Percentiles rank a stretch among this genome's conserved stretches.
Conservation (phyloP, 2,113 vertebrate genomes). For the Seriola dumerili region DNA sequence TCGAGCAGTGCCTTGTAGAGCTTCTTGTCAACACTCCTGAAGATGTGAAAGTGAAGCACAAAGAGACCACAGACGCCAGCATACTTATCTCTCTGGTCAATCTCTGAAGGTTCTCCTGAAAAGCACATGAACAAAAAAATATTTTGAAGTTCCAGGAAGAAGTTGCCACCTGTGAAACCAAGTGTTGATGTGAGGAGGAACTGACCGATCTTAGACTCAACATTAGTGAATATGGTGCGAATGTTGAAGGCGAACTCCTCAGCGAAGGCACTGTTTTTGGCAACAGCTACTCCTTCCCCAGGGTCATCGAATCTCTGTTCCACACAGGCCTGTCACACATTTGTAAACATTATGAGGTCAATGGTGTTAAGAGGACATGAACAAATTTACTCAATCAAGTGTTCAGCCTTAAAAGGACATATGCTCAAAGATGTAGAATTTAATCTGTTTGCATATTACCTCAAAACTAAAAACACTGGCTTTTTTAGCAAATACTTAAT, state of each 20-base stretch:
- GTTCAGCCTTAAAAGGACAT: not conserved
- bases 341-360: not conserved
- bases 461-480: not conserved
- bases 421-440: not conserved
- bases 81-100: conserved; percentile 97
- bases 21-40: conserved; percentile 96
- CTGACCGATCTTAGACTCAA: conserved; percentile 95
- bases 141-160: not conserved
- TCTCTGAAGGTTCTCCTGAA: conserved; percentile 96
- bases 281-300: conserved; percentile 90
- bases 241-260: conserved; percentile 95
- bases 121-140: not conserved
- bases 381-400: not conserved
- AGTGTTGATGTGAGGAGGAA: not conserved
- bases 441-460: not conserved
- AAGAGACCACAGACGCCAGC: conserved; percentile 93
- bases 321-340: conserved; percentile 89
- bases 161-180: not conserved
- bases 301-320: conserved; percentile 96
- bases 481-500: not conserved
- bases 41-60: conserved; percentile 97
- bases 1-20: conserved; percentile 95
- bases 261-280: conserved; percentile 95
- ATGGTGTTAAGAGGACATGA: not conserved
- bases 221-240: conserved; percentile 91